These are phyloP conservation scores for Nansenia antarctica DNA, from an alignment of 2,113 vertebrate genomes.

Conservation along the genomic window DNA sequence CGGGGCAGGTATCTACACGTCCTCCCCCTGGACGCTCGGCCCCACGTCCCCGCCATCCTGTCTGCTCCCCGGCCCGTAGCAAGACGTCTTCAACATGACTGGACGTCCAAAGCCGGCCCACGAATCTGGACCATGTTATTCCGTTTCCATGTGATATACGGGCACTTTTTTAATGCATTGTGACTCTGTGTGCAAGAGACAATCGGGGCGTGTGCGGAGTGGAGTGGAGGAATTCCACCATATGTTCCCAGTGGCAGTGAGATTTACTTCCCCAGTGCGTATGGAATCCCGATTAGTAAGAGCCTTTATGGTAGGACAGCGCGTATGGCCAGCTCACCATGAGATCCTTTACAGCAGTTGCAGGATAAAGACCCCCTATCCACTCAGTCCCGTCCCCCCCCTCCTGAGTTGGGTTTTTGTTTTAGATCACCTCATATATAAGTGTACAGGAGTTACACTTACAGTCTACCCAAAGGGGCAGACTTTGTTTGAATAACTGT, in stretches of 20 bases:
- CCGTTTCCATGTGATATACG: slow-evolving; percentile 32
- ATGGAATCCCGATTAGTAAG: slow-evolving; percentile 56
- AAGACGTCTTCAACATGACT: slow-evolving; percentile 53
- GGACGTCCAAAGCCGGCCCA: slow-evolving; percentile 35
- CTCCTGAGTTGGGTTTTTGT: slow-evolving; percentile 50
- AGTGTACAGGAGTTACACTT: slow-evolving; percentile 60
- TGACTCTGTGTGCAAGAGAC: slow-evolving; percentile 43
- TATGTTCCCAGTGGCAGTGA: slow-evolving; percentile 49
- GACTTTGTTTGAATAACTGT: background rate
- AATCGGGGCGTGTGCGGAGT: slow-evolving; percentile 18
- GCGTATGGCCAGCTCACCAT: slow-evolving; percentile 51
- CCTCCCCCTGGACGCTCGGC: slow-evolving; percentile 59
- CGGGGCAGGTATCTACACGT: slow-evolving; percentile 66
- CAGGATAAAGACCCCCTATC: slow-evolving; percentile 49
- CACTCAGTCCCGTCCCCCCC: slow-evolving; percentile 24
- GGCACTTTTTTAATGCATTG: slow-evolving; percentile 37
- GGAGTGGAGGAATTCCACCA: slow-evolving; percentile 36
- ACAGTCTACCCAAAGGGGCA: slow-evolving; percentile 20
- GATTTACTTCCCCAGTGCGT: slow-evolving; percentile 50
- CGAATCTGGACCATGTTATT: slow-evolving; percentile 14
- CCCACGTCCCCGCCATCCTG: slow-evolving; percentile 54
- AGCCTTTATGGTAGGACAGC: slow-evolving; percentile 46
- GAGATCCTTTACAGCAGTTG: slow-evolving; percentile 61
- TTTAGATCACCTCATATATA: too few relatives aligned
- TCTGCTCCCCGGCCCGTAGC: slow-evolving; percentile 42